Percentiles rank a stretch among this genome's conserved stretches.
phyloP scores from a whole-genome alignment of 2,888 invertebrate genomes.

The Hoplodrina ambigua region DNA sequence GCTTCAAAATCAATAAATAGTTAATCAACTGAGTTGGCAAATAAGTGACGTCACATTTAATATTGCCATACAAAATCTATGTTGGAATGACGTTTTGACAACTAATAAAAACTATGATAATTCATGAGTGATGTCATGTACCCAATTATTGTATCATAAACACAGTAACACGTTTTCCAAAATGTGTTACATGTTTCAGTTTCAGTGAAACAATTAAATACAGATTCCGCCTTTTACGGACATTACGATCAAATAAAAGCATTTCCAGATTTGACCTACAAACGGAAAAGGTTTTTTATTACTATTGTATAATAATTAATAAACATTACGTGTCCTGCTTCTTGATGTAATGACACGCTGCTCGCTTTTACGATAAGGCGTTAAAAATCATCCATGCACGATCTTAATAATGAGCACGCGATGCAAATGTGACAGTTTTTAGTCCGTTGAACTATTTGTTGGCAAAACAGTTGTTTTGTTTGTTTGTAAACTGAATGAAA shows the following conservation, averaged over 20 bases:
- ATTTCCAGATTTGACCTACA: slow-evolving; percentile 44
- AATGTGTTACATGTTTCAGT: not conserved
- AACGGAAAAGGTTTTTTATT: slow-evolving; percentile 27
- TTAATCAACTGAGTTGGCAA: no score
- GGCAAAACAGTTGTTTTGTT: not conserved
- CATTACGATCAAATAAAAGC: slow-evolving; percentile 30
- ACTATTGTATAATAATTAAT: slow-evolving; percentile 39
- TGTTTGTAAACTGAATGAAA: slow-evolving; percentile 9
- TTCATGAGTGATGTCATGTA: no score
- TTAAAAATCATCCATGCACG: slow-evolving; percentile 26
- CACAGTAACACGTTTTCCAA: not conserved
- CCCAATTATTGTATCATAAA: not conserved
- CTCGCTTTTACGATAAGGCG: slow-evolving; percentile 13
- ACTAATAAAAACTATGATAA: no score
- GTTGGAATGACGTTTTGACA: no score
- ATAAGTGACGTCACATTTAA: no score
- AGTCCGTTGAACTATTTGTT: slow-evolving; percentile 10
- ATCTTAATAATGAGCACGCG: slow-evolving; percentile 9
- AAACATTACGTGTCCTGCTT: slow-evolving; percentile 29
- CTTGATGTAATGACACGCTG: slow-evolving; percentile 43
- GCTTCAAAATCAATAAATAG: no score
- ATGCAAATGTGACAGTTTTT: slow-evolving; percentile 6
- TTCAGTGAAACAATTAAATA: not conserved
- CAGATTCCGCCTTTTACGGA: slow-evolving; percentile 35
- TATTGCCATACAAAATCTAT: no score